A percentile compares a stretch with the other conserved stretches of the same genome.
phyloP scores from a whole-genome alignment of 2,888 invertebrate genomes.

The Mayetiola destructor region DNA sequence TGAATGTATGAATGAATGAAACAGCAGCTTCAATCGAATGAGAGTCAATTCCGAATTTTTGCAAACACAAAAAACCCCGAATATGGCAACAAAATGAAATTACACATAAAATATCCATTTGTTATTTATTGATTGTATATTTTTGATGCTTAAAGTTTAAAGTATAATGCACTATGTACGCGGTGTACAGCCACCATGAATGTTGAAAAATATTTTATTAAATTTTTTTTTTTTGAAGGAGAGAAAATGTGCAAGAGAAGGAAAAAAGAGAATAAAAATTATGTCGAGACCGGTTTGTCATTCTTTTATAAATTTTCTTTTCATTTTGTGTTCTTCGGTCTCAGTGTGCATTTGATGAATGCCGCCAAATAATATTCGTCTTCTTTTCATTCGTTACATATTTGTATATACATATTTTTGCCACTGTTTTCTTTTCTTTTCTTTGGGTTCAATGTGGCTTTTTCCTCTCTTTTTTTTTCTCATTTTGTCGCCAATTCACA shows the following conservation, averaged over 20 bases:
- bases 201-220: no score
- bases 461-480: not conserved
- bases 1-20: no score
- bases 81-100: constrained; percentile 9
- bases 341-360: not conserved
- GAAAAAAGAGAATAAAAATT: not conserved
- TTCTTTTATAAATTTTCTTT: not conserved
- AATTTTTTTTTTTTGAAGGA: no score
- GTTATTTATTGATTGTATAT: constrained; percentile 9
- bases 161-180: no score
- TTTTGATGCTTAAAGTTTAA: no score
- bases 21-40: no score
- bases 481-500: not conserved
- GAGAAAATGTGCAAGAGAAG: not conserved
- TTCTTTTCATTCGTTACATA: not conserved
- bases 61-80: no score
- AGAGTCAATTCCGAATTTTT: no score
- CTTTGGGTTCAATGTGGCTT: not conserved
- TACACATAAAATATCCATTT: constrained; percentile 9
- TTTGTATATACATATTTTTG: not conserved
- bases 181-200: no score
- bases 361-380: constrained; percentile 3
- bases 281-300: not conserved
- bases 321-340: not conserved
- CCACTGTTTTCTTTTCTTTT: not conserved